Percentiles rank a stretch among this genome's conserved stretches.
Conservation (phyloP, 2,113 vertebrate species). For the Microtus oregoni region DNA sequence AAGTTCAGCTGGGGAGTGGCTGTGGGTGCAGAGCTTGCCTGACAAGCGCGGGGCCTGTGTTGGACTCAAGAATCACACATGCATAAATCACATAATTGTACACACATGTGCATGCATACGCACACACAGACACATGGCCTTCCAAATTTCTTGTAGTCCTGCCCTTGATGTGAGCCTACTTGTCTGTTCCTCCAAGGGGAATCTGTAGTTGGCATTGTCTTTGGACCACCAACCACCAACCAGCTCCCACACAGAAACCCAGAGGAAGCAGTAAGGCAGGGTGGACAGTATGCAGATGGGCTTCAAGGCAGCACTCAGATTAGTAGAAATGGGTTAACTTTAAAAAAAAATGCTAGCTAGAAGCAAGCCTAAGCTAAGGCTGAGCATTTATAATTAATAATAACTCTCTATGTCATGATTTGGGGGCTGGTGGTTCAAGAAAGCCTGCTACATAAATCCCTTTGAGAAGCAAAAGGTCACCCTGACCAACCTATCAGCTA, state of each 20-base stretch:
- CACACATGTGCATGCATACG: not conserved
- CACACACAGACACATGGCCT: not conserved
- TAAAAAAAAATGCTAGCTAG: not conserved
- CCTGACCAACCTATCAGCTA: not conserved
- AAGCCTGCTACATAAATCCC: not conserved
- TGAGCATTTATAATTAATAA: not conserved
- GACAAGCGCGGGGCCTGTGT: not conserved
- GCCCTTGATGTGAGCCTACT: not conserved
- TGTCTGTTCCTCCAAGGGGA: not conserved
- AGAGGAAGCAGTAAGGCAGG: not conserved
- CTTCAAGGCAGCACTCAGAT: not conserved
- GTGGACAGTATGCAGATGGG: not conserved
- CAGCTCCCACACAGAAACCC: not conserved
- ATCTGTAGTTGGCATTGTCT: not conserved
- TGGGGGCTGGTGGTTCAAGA: not conserved
- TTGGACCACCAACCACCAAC: not conserved
- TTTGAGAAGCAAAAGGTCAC: slow-evolving; percentile 42
- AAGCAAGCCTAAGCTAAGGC: not conserved
- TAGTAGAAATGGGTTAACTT: not conserved
- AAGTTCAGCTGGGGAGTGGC: not conserved
- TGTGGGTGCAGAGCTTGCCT: not conserved
- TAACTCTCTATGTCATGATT: not conserved
- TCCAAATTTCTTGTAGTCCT: not conserved
- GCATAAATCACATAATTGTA: not conserved
- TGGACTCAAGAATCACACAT: not conserved